phyloP scores from a whole-genome alignment of 2,113 vertebrate genomes.

The Morphnarchus princeps region DNA sequence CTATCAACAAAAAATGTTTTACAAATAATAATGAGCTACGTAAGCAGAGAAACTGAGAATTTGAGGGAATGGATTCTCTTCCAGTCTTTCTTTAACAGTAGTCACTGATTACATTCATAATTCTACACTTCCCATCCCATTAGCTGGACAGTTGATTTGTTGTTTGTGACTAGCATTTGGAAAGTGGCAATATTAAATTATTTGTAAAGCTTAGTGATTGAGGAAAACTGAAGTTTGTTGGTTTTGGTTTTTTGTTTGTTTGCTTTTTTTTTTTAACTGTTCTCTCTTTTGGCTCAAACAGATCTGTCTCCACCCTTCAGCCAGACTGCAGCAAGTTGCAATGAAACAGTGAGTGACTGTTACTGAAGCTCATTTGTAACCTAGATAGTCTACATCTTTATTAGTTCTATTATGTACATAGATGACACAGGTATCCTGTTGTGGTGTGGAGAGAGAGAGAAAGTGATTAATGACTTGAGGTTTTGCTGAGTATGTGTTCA shows the following conservation, averaged over 20 bases:
- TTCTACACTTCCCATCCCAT: neutral
- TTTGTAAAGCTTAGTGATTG: neutral
- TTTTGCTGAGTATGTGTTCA: neutral
- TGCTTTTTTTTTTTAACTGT: neutral
- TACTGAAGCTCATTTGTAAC: neutral
- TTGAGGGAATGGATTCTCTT: conserved; percentile 22
- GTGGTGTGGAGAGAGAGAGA: neutral
- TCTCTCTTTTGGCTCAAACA: conserved; percentile 25
- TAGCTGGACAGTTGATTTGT: neutral
- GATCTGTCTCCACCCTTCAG: neutral
- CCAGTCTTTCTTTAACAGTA: conserved; percentile 18
- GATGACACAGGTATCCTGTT: neutral
- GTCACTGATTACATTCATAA: neutral
- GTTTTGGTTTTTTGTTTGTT: neutral
- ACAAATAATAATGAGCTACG: conserved; percentile 24
- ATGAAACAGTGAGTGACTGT: conserved; percentile 15
- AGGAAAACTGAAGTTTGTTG: neutral
- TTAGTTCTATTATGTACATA: neutral
- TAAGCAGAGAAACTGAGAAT: conserved; percentile 53
- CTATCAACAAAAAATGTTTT: conserved; percentile 39
- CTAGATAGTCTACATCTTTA: neutral
- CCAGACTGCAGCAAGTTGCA: conserved; percentile 10
- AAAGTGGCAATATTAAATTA: neutral
- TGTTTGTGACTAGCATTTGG: neutral
- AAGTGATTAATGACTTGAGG: neutral